phyloP scores from a whole-genome alignment of 2,797 vertebrate genomes.

The Epinephelus coioides region DNA sequence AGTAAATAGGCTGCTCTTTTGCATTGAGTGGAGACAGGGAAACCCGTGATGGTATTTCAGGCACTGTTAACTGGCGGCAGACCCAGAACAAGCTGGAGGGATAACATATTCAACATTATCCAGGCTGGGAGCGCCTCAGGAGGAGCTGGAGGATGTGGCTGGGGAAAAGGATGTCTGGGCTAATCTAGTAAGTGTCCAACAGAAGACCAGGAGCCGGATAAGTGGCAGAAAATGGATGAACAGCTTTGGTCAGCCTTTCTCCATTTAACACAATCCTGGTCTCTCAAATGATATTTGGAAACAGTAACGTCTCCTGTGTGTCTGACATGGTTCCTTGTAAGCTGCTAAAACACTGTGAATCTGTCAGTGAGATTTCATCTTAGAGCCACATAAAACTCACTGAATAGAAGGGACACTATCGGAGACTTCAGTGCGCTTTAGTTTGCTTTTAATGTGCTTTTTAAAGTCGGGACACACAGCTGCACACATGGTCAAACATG shows the following conservation, averaged over 20 bases:
- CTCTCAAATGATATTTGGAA: conserved; percentile 4
- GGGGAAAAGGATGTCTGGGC: conserved; percentile 6
- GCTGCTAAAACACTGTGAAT: conserved; percentile 2
- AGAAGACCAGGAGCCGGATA: conserved; percentile 11
- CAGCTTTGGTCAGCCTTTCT: not conserved
- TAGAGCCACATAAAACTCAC: not conserved
- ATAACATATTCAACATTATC: conserved; percentile 22
- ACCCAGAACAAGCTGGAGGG: conserved; percentile 18
- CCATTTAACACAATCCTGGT: conserved; percentile 3
- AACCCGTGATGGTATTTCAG: conserved; percentile 18
- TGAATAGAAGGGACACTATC: conserved; percentile 15
- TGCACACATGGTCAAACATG: conserved; percentile 20
- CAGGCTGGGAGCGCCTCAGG: conserved; percentile 7
- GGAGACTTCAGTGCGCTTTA: conserved; percentile 4
- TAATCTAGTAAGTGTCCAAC: conserved; percentile 15
- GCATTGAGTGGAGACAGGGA: conserved; percentile 6
- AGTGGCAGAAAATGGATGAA: conserved; percentile 5
- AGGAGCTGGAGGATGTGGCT: conserved; percentile 22
- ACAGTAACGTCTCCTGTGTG: not conserved
- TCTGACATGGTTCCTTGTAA: not conserved
- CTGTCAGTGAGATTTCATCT: conserved; percentile 15
- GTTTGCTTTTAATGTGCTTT: conserved; percentile 31
- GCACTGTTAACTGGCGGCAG: conserved; percentile 36
- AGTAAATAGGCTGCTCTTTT: not conserved
- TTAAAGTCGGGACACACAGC: conserved; percentile 20